phyloP scores from a whole-genome alignment of 1,140 invertebrate species.

The Thaumatotibia leucotreta region DNA sequence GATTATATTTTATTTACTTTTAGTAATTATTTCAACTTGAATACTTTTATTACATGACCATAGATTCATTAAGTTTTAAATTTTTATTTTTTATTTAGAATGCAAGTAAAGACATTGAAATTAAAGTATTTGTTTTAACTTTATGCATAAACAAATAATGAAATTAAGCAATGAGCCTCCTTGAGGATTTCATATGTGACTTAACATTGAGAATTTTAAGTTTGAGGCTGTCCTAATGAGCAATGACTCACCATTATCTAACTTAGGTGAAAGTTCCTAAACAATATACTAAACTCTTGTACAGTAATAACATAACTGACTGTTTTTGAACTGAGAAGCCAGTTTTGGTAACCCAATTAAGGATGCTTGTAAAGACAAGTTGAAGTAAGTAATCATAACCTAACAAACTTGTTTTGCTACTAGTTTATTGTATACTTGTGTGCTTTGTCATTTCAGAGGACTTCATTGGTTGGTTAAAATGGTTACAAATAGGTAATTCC shows the following conservation, averaged over 20 bases:
- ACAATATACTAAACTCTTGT: neutral
- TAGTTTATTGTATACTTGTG: too few species aligned
- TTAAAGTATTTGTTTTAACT: too few species aligned
- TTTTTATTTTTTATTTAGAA: too few species aligned
- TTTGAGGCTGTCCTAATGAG: neutral
- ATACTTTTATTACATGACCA: neutral
- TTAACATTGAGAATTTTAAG: neutral
- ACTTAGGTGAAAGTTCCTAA: neutral
- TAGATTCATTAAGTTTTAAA: too few species aligned
- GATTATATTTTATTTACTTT: conserved; percentile 16
- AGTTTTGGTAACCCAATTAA: conserved; percentile 9
- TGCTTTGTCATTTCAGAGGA: neutral
- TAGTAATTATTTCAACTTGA: neutral
- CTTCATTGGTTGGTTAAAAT: neutral
- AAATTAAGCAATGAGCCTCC: neutral
- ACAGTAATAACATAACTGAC: neutral
- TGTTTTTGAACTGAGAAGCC: neutral
- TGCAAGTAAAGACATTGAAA: too few species aligned
- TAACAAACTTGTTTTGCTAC: neutral
- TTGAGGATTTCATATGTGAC: neutral
- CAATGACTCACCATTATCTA: neutral
- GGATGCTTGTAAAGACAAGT: neutral
- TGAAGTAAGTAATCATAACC: neutral
- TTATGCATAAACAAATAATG: too few species aligned
- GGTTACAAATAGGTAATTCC: neutral